Evolutionary conservation across 2,113 vertebrate genomes (phyloP).

Genomic region (Donacobius atricapilla): DNA sequence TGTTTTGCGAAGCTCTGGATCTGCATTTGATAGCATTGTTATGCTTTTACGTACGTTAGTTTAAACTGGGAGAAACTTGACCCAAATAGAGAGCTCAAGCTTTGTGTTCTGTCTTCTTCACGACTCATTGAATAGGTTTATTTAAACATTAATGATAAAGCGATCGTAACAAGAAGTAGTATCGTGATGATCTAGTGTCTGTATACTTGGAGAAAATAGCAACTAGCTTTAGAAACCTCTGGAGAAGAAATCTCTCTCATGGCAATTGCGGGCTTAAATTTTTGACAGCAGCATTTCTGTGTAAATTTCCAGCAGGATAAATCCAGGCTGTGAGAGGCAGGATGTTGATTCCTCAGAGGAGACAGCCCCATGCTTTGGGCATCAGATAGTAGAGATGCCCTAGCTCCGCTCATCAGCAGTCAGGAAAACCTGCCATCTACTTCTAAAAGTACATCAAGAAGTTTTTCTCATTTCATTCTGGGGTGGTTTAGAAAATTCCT

Average conservation of each 20-base stretch:
- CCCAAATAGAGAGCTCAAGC: conserved; percentile 28
- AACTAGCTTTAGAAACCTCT: neutral
- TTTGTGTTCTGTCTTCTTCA: neutral
- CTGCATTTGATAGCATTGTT: neutral
- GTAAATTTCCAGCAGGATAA: neutral
- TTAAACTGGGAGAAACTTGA: conserved; percentile 23
- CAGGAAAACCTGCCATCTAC: neutral
- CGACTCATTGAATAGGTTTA: neutral
- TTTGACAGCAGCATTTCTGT: neutral
- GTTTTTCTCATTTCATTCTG: neutral
- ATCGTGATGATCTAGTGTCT: neutral
- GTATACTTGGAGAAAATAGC: neutral
- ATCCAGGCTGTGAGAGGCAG: neutral
- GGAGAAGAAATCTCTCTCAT: neutral
- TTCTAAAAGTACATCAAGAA: neutral
- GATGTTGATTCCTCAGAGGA: neutral
- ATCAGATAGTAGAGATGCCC: neutral
- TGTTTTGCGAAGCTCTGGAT: conserved; percentile 22
- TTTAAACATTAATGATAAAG: neutral
- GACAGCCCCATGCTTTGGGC: neutral
- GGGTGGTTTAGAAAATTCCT: neutral
- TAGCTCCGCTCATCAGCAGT: fast-evolving
- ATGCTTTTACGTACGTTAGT: neutral
- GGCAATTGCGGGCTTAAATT: neutral
- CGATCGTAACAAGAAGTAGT: neutral